Evolutionary conservation across 30 jellyfish, hydroid and myxozoan species (phyloP).

Genomic region (Aurelia sp.): DNA sequence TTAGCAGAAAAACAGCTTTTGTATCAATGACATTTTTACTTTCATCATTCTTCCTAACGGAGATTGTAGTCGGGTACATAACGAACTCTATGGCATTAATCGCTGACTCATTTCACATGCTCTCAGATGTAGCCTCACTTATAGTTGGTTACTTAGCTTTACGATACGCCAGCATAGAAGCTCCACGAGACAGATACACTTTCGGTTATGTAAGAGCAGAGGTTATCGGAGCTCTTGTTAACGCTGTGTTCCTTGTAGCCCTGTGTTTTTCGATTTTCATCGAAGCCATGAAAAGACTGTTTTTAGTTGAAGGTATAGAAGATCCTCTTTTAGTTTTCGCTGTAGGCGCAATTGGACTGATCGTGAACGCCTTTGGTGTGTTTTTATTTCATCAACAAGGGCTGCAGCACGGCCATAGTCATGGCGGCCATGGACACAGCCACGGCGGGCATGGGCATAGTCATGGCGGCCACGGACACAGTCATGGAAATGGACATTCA

Average conservation of each 20-base stretch:
- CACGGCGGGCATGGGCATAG: constrained; percentile 80
- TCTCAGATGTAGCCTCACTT: constrained; percentile 95
- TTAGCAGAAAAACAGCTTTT: constrained; percentile 86
- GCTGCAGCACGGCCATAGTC: constrained; percentile 94
- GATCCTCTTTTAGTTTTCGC: constrained; percentile 86
- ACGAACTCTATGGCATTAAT: constrained; percentile 99
- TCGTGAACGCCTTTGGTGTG: constrained; percentile 94
- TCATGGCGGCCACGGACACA: constrained; percentile 74
- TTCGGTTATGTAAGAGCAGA: constrained; percentile 98
- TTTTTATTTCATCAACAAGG: constrained; percentile 97
- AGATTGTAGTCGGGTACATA: constrained; percentile 90
- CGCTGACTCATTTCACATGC: constrained; percentile 98
- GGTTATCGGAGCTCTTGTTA: constrained; percentile 96
- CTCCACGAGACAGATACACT: constrained; percentile 83
- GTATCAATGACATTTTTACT: constrained; percentile 88
- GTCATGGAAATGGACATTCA: constrained; percentile 30
- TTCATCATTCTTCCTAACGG: constrained; percentile 84
- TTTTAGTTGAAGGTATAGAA: constrained; percentile 86
- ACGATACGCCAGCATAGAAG: constrained; percentile 67
- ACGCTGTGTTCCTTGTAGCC: constrained; percentile 98
- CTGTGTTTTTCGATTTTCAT: constrained; percentile 89
- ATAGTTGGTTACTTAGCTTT: constrained; percentile 93
- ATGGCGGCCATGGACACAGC: constrained; percentile 85
- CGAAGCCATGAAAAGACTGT: constrained; percentile 90
- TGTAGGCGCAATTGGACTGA: constrained; percentile 97